Conservation (phyloP, 2,113 vertebrate species). For the Hypocryptadius cinnamomeus region DNA sequence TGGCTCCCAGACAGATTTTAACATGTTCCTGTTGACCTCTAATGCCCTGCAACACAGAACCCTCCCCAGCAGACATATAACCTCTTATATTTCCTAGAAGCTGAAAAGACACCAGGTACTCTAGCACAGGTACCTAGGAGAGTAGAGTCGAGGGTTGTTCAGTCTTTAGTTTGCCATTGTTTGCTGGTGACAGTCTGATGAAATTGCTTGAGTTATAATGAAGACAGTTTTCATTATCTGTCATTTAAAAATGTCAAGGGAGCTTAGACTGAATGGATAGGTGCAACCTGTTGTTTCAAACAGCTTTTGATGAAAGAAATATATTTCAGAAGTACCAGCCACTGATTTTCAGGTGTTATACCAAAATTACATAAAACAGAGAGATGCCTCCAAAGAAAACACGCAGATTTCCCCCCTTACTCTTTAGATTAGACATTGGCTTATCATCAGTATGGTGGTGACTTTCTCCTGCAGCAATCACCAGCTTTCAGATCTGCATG, state of each 20-base stretch:
- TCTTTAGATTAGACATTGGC: neutral
- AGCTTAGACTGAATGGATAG: constrained; percentile 42
- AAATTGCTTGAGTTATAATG: constrained; percentile 50
- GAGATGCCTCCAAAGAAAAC: constrained; percentile 25
- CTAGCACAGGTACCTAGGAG: neutral
- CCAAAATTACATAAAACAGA: constrained; percentile 41
- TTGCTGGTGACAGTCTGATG: constrained; percentile 54
- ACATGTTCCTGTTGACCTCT: neutral
- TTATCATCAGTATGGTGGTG: neutral
- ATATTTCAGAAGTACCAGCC: constrained; percentile 30
- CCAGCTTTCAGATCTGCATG: neutral
- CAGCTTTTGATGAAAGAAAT: constrained; percentile 36
- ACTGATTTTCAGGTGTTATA: constrained; percentile 29
- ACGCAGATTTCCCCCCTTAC: neutral
- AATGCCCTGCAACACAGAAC: neutral
- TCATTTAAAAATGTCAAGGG: constrained; percentile 53
- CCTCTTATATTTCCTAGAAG: neutral
- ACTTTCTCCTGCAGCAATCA: neutral
- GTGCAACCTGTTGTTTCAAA: constrained; percentile 51
- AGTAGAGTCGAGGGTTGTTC: neutral
- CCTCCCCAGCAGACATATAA: neutral
- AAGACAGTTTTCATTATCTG: constrained; percentile 60
- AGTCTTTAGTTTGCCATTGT: constrained; percentile 47
- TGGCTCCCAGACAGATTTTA: constrained; percentile 7
- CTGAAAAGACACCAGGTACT: neutral